phyloP scores from a whole-genome alignment of 2,888 invertebrate species.

The Cephus nigrinus region DNA sequence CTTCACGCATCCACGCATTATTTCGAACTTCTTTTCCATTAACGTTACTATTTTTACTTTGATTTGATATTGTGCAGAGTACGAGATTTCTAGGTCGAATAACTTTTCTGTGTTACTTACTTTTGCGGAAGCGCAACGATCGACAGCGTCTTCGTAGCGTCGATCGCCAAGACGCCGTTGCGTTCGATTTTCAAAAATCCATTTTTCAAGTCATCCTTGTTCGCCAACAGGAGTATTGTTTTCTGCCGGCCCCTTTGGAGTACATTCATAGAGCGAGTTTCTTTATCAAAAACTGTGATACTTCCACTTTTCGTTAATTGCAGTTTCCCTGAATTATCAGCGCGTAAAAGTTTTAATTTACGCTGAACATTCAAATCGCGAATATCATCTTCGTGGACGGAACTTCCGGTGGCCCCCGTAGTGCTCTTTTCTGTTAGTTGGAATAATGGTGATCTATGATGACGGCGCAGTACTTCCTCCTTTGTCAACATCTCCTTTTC shows the following conservation, averaged over 20 bases:
- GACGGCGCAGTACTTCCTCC: background rate
- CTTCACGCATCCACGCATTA: background rate
- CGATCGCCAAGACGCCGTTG: conserved; percentile 30
- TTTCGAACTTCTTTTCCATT: background rate
- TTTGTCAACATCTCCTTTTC: background rate
- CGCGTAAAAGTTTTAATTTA: conserved; percentile 32
- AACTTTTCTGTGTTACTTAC: conserved; percentile 22
- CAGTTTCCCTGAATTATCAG: conserved; percentile 29
- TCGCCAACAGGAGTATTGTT: conserved; percentile 52
- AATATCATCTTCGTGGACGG: background rate
- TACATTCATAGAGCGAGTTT: conserved; percentile 47
- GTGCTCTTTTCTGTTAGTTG: background rate
- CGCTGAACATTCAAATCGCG: background rate
- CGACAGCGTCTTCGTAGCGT: conserved; percentile 37
- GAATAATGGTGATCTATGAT: background rate
- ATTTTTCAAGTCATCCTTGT: conserved; percentile 35
- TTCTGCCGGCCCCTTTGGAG: conserved; percentile 51
- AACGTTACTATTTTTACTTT: background rate
- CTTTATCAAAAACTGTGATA: conserved; percentile 45
- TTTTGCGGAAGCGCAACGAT: conserved; percentile 36
- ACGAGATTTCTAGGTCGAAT: background rate
- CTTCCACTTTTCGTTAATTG: conserved; percentile 39
- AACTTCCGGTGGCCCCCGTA: background rate
- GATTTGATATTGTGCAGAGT: background rate
- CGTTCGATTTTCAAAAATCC: conserved; percentile 47